Percentiles rank a stretch among this genome's conserved stretches.
phyloP scores from a whole-genome alignment of 2,888 invertebrate genomes.

The Brachyptera risi region DNA sequence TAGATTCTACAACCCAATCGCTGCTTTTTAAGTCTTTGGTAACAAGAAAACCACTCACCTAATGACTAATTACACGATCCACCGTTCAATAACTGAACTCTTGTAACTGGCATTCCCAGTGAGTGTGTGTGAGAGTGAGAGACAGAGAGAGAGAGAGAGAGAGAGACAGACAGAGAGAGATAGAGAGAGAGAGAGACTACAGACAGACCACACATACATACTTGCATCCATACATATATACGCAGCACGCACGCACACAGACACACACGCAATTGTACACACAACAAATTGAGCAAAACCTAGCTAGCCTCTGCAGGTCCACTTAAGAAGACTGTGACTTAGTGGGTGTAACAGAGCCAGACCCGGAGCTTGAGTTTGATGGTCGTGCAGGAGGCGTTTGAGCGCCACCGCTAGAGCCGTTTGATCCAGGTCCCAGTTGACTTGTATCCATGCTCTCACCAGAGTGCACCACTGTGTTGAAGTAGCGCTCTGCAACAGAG shows the following conservation, averaged over 20 bases:
- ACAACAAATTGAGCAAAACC: slow-evolving; percentile 35
- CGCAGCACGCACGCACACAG: background rate
- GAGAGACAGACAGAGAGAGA: slow-evolving; percentile 10
- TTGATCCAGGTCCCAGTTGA: slow-evolving; percentile 35
- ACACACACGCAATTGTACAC: slow-evolving; percentile 16
- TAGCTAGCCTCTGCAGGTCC: slow-evolving; percentile 26
- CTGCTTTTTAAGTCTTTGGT: slow-evolving; percentile 32
- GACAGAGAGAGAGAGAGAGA: slow-evolving; percentile 13
- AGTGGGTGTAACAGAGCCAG: slow-evolving; percentile 31
- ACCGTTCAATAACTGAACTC: background rate
- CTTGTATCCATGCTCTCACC: slow-evolving; percentile 50
- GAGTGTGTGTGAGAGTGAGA: background rate
- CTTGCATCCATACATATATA: background rate
- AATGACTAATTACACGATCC: slow-evolving; percentile 19
- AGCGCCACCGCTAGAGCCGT: slow-evolving; percentile 30
- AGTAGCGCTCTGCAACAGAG: slow-evolving; percentile 50
- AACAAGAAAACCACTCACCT: slow-evolving; percentile 29
- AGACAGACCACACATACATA: too few species aligned
- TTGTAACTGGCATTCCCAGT: too few species aligned
- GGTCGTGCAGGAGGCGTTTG: slow-evolving; percentile 32
- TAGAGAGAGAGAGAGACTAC: slow-evolving; percentile 8
- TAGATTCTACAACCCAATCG: too few species aligned
- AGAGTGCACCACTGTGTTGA: slow-evolving; percentile 53
- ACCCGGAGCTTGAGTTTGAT: slow-evolving; percentile 28
- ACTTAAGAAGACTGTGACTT: slow-evolving; percentile 34